phyloP scores from a whole-genome alignment of 2,797 vertebrate species.

The Squalus acanthias region DNA sequence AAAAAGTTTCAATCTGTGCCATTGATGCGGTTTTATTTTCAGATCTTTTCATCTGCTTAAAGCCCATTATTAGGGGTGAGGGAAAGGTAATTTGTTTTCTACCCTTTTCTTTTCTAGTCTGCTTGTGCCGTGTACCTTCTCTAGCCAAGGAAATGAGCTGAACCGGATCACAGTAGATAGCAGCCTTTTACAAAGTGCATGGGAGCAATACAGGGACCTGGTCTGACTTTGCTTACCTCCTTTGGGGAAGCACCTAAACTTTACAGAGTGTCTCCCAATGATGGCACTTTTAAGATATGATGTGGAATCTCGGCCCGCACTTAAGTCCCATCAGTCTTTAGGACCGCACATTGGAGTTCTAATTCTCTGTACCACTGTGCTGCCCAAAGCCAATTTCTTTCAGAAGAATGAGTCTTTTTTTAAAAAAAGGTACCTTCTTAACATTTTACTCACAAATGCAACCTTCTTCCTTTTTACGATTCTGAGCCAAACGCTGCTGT shows the following conservation, averaged over 20 bases:
- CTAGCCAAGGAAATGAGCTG: neutral
- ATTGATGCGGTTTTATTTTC: conserved; percentile 20
- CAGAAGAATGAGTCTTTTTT: neutral
- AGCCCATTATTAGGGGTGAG: neutral
- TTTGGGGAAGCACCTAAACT: neutral
- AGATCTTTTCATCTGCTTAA: neutral
- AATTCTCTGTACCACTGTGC: neutral
- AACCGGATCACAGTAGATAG: neutral
- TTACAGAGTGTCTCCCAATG: neutral
- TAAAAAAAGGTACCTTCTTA: neutral
- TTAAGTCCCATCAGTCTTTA: neutral
- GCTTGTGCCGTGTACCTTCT: neutral
- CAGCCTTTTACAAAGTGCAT: neutral
- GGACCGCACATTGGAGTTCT: neutral
- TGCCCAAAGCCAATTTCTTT: neutral
- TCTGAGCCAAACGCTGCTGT: neutral
- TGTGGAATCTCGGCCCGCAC: neutral
- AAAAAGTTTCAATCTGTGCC: neutral
- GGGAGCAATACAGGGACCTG: neutral
- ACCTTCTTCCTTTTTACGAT: no score
- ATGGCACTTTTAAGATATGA: neutral
- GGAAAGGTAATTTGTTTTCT: neutral
- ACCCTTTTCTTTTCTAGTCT: neutral
- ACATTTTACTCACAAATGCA: neutral
- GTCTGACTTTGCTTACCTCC: neutral